Evolutionary conservation across 53 echinoderm and acorn worm species (phyloP), one percentile per base, ranked within the genome.

Genomic region (Luidia sarsii): DNA sequence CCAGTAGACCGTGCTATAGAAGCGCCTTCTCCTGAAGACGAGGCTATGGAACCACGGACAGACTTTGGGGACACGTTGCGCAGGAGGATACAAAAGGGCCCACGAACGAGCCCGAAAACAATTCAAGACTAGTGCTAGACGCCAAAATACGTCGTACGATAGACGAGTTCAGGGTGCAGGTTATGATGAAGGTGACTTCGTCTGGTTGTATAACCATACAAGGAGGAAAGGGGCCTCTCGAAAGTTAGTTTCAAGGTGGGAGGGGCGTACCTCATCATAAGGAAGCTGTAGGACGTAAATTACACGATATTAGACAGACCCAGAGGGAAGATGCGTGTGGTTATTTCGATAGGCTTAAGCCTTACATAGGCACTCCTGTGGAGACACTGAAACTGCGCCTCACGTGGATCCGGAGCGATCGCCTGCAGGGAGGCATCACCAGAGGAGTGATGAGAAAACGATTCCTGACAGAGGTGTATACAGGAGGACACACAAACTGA

Each of bases 101-200:
- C 75, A 75, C 57, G 59, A 75, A 19, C 57, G 75, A 10, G 75
- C 75, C 21, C 31, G 59, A 35, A 13, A 55, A 23, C n/a, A 19
- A 9, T 19, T 53, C 7, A 6, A 53, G 22, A 53, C 7, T 5
- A 53, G 59, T 57, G 10, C 23, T 24, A 25, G 59, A 15, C 24
- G 59, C 27, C 59, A 57, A 30, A 57, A 57, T 25, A 25, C 24
- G 59, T 30, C 24, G 59, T 57, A 57, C 28, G 28, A 57, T 19
- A 24, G 59, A 15, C 24, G 27, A 16, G 59, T 19, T 28, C 15
- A 57, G 31, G 28, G 59, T 57, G 59, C n/a, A n/a, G 59, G 59
- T 57, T 25, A 57, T 30, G n/a, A 30, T 7, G 59, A 57, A 57
- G 59, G 59, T 4, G 27, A 57, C 24, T 57, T 57, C 28, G 23